phyloP scores from a whole-genome alignment of 2,797 vertebrate species.

The Enteromius fasciolatus region DNA sequence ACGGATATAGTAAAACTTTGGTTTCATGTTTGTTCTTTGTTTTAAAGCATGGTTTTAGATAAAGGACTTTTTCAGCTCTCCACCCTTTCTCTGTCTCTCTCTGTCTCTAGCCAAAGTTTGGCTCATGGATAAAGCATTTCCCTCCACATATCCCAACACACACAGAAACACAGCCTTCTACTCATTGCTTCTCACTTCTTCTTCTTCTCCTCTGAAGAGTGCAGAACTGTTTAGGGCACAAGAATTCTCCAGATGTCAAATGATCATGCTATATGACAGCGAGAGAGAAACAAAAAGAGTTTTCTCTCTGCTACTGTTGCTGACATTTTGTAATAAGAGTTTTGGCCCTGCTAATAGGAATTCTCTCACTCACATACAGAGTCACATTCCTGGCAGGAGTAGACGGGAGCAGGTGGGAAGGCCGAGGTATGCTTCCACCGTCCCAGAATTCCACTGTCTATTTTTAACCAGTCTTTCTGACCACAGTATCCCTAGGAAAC shows the following conservation, averaged over 20 bases:
- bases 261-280: slow-evolving; percentile 11
- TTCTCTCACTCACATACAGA: slow-evolving; percentile 48
- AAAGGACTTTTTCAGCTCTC: neutral
- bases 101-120: slow-evolving; percentile 47
- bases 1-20: neutral
- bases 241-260: neutral
- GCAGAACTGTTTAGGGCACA: neutral
- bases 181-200: neutral
- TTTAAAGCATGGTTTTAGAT: neutral
- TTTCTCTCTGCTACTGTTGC: slow-evolving; percentile 63
- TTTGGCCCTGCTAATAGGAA: slow-evolving; percentile 48
- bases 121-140: slow-evolving; percentile 59
- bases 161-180: neutral
- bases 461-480: slow-evolving; percentile 61
- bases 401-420: slow-evolving; percentile 80
- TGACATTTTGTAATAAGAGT: slow-evolving; percentile 64
- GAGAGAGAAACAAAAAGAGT: slow-evolving; percentile 42
- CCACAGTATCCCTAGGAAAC: slow-evolving; percentile 49
- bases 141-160: slow-evolving; percentile 37
- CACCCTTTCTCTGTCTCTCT: slow-evolving; percentile 12
- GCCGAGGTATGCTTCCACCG: slow-evolving; percentile 65
- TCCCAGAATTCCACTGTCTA: slow-evolving; percentile 59
- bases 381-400: slow-evolving; percentile 63
- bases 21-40: neutral
- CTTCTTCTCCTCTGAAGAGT: neutral